Base-by-base conservation (phyloP, 2,113 vertebrate genomes). In the Reinhardtius hippoglossoides region DNA sequence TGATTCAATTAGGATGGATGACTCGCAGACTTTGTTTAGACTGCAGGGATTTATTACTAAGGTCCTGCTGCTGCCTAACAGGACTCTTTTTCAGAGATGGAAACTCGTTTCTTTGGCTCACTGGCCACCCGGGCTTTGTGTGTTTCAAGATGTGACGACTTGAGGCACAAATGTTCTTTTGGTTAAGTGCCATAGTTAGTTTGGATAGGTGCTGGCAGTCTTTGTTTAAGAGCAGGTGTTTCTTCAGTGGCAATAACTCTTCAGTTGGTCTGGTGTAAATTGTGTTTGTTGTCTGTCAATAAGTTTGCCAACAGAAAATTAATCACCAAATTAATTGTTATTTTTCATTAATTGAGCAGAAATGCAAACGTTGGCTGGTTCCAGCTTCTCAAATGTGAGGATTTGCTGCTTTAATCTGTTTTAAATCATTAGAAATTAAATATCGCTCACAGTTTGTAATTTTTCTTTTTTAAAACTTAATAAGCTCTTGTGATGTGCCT, bases 1-100 rank as follows among this genome's bases (percentile, higher is more conserved):
- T 80, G 80, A 87, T 85, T 89, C 74, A 83, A 66, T 91, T 81
- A 81, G 66, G 61, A 78, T 79, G 77, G 68, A 80, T 87, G 82
- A 88, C 42, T 80, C 85, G 69, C 37, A 59, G 74, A 58, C 57
- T 69, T 42, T 72, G 65, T 84, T 83, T 88, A 59, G 74, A 81
- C 69, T 78, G 75, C n/a, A 74, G 42, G 71, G 68, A 77, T 78
- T 81, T 80, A 26, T 80, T 71, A 80, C 62, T 4, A 48, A 74
- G 21, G 63, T 20, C 73, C 63, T 76, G 61, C 72, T 65, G 54
- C 71, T 75, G 55, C 68, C 24, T 9, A 42, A 59, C 55, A n/a
- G 77, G 70, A 76, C 67, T 60, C 64, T 50, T 24, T 70, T 76
- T 56, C 63, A 65, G 20, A 54, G 37, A 73, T 18, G 48, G 50